These are phyloP conservation scores for Oxycera nigricornis DNA, from an alignment of 2,888 invertebrate species.

Conservation along the genomic window DNA sequence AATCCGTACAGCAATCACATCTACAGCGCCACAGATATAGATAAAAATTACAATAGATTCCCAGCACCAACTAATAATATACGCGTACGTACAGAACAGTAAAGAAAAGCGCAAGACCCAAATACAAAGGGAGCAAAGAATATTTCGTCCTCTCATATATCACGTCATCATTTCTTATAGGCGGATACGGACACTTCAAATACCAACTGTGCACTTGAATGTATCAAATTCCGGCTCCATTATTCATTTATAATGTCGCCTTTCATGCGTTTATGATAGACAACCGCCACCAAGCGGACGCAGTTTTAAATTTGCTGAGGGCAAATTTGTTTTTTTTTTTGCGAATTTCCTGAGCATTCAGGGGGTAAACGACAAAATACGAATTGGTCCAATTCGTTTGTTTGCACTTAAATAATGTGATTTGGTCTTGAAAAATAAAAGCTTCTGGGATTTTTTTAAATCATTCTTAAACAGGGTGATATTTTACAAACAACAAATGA, in stretches of 20 bases:
- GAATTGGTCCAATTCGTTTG: too few relatives aligned
- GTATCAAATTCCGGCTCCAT: constrained; percentile 30
- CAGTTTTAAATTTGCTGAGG: background rate
- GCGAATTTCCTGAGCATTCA: too few relatives aligned
- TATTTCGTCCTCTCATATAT: constrained; percentile 17
- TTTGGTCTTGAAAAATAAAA: too few relatives aligned
- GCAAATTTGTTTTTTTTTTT: too few relatives aligned
- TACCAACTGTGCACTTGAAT: constrained; percentile 20
- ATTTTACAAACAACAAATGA: too few relatives aligned
- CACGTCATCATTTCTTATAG: constrained; percentile 19
- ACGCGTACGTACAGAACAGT: background rate
- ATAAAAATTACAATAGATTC: too few relatives aligned
- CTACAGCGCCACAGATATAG: background rate
- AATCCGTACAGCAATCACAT: constrained; percentile 11
- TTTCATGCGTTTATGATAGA: background rate
- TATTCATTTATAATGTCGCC: constrained; percentile 20
- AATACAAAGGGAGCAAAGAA: background rate
- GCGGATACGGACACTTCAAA: constrained; percentile 19
- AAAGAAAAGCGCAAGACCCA: background rate
- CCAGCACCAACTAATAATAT: background rate
- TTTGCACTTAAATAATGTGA: too few relatives aligned
- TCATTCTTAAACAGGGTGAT: too few relatives aligned
- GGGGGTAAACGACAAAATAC: too few relatives aligned
- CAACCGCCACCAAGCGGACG: background rate
- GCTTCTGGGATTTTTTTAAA: too few relatives aligned